Percentiles rank a stretch among this genome's conserved stretches.
Evolutionary conservation across 2,888 invertebrate species (phyloP).

Genomic region (Eurytoma adleriae): DNA sequence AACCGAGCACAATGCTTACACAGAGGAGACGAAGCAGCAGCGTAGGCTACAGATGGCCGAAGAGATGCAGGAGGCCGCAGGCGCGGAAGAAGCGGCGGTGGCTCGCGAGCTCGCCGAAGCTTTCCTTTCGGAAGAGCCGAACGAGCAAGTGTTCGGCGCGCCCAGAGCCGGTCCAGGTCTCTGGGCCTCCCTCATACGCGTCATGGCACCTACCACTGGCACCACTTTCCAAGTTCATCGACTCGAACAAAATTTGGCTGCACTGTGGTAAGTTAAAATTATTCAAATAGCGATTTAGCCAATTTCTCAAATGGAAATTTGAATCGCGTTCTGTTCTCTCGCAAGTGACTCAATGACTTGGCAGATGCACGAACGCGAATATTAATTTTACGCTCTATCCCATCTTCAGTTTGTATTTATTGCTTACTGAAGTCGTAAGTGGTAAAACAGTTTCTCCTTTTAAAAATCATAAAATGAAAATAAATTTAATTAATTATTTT

Average conservation of each 20-base stretch:
- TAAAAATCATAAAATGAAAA: slow-evolving; percentile 2
- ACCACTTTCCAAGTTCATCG: slow-evolving; percentile 87
- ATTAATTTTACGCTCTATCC: slow-evolving; percentile 50
- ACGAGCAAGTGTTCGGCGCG: slow-evolving; percentile 95
- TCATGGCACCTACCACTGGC: slow-evolving; percentile 91
- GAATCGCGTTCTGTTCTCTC: slow-evolving; percentile 44
- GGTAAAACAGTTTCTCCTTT: slow-evolving; percentile 31
- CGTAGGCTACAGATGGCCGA: slow-evolving; percentile 97
- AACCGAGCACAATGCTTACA: slow-evolving; percentile 99
- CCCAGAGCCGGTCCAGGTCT: slow-evolving; percentile 97
- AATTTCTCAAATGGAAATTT: neutral
- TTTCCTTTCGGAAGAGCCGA: slow-evolving; percentile 94
- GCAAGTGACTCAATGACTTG: slow-evolving; percentile 5
- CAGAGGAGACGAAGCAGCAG: slow-evolving; percentile 96
- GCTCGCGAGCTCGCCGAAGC: slow-evolving; percentile 99
- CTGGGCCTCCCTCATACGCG: slow-evolving; percentile 95
- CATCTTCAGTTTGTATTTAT: slow-evolving; percentile 56
- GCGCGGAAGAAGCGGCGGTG: slow-evolving; percentile 95
- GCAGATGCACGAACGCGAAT: slow-evolving; percentile 45
- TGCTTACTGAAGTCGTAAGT: slow-evolving; percentile 54
- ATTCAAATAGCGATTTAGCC: slow-evolving; percentile 10
- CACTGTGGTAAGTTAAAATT: slow-evolving; percentile 82
- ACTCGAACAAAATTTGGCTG: slow-evolving; percentile 97
- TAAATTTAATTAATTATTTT: neutral
- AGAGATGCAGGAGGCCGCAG: slow-evolving; percentile 98